phyloP scores from a whole-genome alignment of 2,888 invertebrate genomes.

The Carcina quercana region DNA sequence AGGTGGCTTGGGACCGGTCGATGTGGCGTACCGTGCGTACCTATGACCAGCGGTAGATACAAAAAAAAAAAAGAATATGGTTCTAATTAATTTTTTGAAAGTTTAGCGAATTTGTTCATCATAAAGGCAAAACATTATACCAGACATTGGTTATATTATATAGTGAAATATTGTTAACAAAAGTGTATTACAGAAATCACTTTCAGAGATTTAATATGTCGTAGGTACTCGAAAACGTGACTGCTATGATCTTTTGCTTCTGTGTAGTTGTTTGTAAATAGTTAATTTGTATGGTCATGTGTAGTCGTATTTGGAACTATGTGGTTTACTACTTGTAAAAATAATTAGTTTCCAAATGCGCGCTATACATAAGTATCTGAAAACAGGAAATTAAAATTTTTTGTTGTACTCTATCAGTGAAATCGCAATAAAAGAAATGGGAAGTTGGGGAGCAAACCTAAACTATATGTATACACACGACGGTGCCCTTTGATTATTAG shows the following conservation, averaged over 20 bases:
- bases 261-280: slow-evolving; percentile 27
- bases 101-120: too few relatives aligned
- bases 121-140: slow-evolving; percentile 24
- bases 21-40: too few relatives aligned
- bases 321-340: slow-evolving; percentile 24
- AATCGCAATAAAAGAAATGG: slow-evolving; percentile 47
- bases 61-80: too few relatives aligned
- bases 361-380: slow-evolving; percentile 31
- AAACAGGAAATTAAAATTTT: slow-evolving; percentile 33
- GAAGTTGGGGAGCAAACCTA: slow-evolving; percentile 63
- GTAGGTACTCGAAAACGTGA: slow-evolving; percentile 11
- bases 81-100: too few relatives aligned
- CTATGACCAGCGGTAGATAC: too few relatives aligned
- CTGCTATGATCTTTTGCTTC: slow-evolving; percentile 31
- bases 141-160: too few relatives aligned
- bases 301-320: slow-evolving; percentile 35
- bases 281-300: slow-evolving; percentile 23
- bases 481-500: slow-evolving; percentile 27
- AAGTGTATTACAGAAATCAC: too few relatives aligned
- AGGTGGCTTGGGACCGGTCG: too few relatives aligned
- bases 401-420: slow-evolving; percentile 36
- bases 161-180: too few relatives aligned
- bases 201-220: slow-evolving; percentile 12
- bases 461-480: slow-evolving; percentile 27
- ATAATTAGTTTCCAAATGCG: slow-evolving; percentile 34